Evolutionary conservation across 1,140 invertebrate species (phyloP), one percentile per base, ranked within the genome.

Genomic region (Nephotettix cincticeps): DNA sequence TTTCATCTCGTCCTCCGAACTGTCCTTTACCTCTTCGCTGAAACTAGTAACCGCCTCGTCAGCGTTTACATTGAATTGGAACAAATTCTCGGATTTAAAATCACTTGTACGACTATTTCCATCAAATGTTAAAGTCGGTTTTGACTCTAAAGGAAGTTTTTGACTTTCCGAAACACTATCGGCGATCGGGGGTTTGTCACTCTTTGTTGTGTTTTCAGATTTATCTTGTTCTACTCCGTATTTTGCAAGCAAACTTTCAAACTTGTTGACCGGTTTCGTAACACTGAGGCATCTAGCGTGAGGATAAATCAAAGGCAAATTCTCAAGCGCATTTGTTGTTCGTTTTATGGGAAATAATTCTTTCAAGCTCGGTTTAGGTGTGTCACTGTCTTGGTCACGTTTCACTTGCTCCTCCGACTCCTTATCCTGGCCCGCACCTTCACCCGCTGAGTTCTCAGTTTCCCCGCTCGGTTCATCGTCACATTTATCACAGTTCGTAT

Each of bases 1-100:
- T 58, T 70, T 72, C 73, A 74, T 74, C 19, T 63, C 70, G 63
- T 21, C 61, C n/a, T 30, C 63, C 56, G n/a, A 30, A 27, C 36
- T 43, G 27, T 14, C 23, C 19, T 14, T 54, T n/a, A 64, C 0
- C 17, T 27, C 32, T 28, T 65, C 69, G 27, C 6, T 19, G 32
- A 29, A 28, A 25, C 68, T 56, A 19, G 68, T 58, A 11, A 63
- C 54, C 1, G 9, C 54, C 32, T 61, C 68, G 23, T 63, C 28
- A n/a, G 29, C 14, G 32, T 43, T 13, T n/a, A 56, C 68, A 25
- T 70, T 30, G 36, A 70, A 40, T 40, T 58, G 30, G 25, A 47
- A 40, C 19, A 70, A 4, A 25, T 58, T 70, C 6, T 64, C 36
- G n/a, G 19, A 43, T 25, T 65, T 65, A 1, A 19, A 45, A 47